Evolutionary conservation across 2,888 invertebrate species (phyloP).

Genomic region (Anoplius nigerrimus): DNA sequence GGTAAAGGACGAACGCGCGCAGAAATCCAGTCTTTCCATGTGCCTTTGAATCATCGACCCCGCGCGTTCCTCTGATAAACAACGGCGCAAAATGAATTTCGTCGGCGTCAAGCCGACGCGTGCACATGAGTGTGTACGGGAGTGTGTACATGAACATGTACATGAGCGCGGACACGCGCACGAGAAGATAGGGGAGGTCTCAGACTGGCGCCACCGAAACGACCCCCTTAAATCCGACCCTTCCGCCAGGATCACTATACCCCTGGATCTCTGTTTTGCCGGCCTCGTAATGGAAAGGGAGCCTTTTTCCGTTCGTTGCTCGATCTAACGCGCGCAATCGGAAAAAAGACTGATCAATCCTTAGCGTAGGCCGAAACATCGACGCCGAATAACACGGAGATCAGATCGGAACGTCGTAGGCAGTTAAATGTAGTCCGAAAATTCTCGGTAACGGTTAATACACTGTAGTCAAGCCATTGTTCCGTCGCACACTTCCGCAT

Average conservation of each 20-base stretch:
- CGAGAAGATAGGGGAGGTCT: slow-evolving; percentile 5
- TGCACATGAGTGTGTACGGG: too few relatives aligned
- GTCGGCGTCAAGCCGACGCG: slow-evolving; percentile 12
- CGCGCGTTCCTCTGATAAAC: slow-evolving; percentile 36
- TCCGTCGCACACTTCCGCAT: too few relatives aligned
- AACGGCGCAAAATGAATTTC: slow-evolving; percentile 54
- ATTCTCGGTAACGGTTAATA: neutral
- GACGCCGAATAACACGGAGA: slow-evolving; percentile 38
- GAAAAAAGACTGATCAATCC: slow-evolving; percentile 48
- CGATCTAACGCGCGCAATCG: slow-evolving; percentile 25
- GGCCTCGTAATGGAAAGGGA: slow-evolving; percentile 14
- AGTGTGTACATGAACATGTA: too few relatives aligned
- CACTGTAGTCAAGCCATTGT: too few relatives aligned
- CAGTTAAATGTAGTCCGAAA: slow-evolving; percentile 32
- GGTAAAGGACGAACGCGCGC: neutral
- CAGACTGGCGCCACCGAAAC: slow-evolving; percentile 44
- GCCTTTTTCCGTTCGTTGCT: slow-evolving; percentile 17
- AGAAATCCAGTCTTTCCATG: slow-evolving; percentile 22
- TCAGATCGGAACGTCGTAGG: too few relatives aligned
- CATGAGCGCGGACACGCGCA: too few relatives aligned
- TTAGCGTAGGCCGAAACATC: slow-evolving; percentile 24
- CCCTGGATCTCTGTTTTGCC: slow-evolving; percentile 4
- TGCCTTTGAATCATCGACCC: slow-evolving; percentile 43
- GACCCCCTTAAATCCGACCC: slow-evolving; percentile 53
- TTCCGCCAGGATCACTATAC: slow-evolving; percentile 35